Evolutionary conservation across 2,888 invertebrate genomes (phyloP), one percentile per base, ranked within the genome.

Genomic region (Agrilus biguttatus): DNA sequence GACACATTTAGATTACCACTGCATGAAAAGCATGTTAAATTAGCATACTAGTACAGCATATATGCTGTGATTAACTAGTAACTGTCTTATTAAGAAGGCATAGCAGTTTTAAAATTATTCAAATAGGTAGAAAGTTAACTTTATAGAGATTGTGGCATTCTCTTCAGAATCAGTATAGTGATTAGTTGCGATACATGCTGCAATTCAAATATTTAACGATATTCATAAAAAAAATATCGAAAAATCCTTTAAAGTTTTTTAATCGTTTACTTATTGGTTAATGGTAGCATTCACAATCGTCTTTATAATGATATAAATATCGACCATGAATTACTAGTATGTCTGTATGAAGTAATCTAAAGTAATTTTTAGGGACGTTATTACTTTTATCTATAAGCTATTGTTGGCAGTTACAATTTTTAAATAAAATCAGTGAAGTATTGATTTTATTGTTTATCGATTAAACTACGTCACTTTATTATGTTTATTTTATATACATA

Each of bases 221-320:
- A 65, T 80, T 53, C 63, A n/a, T 82, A 50, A 51, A 59, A 41
- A 67, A 69, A 53, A 66, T 80, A 51, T 66, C 83, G 42, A 71
- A 71, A 53, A 74, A 70, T 54, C 78, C 80, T 46, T 73, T 77
- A 68, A 72, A 72, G 51, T 83, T 82, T 68, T 83, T 82, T 66
- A 81, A 83, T 62, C 69, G 74, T 50, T 77, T 79, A 51, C 82
- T 82, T 7, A 56, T 72, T n/a, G n/a, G n/a, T n/a, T n/a, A n/a
- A n/a, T 48, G 83, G 83, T 57, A 70, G 83, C 57, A 71, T 83
- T 52, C 67, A 83, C 41, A 77, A 78, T 66, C 72, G 78, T 53
- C 78, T n/a, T n/a, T n/a, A n/a, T 81, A 62, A 74, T 77, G 53
- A 77, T 74, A 67, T 82, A 83, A 63, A 67, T 78, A 57, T 75